These are phyloP conservation scores for Dexiosoma caninum DNA, from an alignment of 2,888 invertebrate genomes.

Conservation along the genomic window DNA sequence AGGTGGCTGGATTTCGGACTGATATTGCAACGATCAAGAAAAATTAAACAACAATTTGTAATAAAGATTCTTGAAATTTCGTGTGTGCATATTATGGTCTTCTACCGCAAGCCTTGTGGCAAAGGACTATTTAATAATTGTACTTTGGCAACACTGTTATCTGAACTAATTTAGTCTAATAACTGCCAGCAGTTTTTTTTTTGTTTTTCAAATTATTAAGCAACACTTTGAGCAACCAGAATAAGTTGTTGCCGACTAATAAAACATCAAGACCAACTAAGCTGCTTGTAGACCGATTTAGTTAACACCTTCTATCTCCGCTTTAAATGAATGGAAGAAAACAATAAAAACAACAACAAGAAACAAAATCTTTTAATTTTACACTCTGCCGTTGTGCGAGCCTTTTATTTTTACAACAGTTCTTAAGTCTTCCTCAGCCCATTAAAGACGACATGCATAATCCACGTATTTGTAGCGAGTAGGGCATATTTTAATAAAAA, in stretches of 20 bases:
- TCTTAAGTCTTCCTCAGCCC: not conserved
- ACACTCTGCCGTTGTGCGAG: not conserved
- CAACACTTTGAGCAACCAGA: not conserved
- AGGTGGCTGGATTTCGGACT: no score
- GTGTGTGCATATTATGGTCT: no score
- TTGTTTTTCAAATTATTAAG: no score
- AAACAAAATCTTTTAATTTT: not conserved
- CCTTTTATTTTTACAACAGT: not conserved
- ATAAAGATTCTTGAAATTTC: no score
- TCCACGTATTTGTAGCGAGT: not conserved
- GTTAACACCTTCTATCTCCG: constrained; percentile 59
- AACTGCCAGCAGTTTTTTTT: not conserved
- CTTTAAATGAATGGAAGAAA: constrained; percentile 4
- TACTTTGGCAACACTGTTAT: not conserved
- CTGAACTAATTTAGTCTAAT: not conserved
- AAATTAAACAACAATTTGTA: no score
- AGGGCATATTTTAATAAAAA: not conserved
- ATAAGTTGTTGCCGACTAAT: not conserved
- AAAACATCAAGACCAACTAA: constrained; percentile 32
- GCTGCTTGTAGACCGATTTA: constrained; percentile 40
- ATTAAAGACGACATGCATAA: not conserved
- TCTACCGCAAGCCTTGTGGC: no score
- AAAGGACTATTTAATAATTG: no score
- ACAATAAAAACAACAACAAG: constrained; percentile 16
- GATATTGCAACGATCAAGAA: no score